phyloP scores from a whole-genome alignment of 2,797 vertebrate genomes.

The Lacerta agilis region DNA sequence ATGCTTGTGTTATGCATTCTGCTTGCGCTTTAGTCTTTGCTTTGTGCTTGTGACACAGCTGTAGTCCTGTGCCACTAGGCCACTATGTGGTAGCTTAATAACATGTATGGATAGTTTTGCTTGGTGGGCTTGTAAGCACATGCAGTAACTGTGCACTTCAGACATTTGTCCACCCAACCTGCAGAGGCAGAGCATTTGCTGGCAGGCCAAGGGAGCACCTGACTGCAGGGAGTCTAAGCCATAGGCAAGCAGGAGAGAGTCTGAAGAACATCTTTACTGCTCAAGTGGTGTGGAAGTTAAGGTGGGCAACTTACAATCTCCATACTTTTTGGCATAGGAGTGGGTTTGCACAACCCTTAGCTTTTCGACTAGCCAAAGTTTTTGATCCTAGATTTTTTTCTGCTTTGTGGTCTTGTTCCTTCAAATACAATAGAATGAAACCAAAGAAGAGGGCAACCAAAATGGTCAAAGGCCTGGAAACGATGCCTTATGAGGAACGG shows the following conservation, averaged over 20 bases:
- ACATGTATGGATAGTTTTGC: no score
- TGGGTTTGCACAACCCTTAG: neutral
- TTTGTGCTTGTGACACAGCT: neutral
- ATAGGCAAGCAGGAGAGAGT: neutral
- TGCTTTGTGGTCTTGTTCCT: neutral
- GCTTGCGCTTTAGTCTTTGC: neutral
- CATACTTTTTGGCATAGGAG: neutral
- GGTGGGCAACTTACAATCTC: neutral
- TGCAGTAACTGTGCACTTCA: no score
- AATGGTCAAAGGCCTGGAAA: no score
- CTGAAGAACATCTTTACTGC: neutral
- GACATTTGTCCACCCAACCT: no score
- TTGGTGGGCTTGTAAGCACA: no score
- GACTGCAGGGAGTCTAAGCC: neutral
- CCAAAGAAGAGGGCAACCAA: no score
- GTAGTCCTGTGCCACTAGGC: no score
- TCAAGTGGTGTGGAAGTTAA: neutral
- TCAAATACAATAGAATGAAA: neutral
- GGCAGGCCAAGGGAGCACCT: neutral
- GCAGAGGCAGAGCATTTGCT: neutral
- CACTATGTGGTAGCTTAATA: neutral
- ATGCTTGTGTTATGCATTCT: neutral
- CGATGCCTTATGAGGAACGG: no score
- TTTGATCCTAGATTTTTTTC: neutral
- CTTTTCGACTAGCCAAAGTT: neutral